Percentiles rank a stretch among this genome's conserved stretches.
Conservation (phyloP, 2,888 invertebrate species). For the Lithophane leautieri region DNA sequence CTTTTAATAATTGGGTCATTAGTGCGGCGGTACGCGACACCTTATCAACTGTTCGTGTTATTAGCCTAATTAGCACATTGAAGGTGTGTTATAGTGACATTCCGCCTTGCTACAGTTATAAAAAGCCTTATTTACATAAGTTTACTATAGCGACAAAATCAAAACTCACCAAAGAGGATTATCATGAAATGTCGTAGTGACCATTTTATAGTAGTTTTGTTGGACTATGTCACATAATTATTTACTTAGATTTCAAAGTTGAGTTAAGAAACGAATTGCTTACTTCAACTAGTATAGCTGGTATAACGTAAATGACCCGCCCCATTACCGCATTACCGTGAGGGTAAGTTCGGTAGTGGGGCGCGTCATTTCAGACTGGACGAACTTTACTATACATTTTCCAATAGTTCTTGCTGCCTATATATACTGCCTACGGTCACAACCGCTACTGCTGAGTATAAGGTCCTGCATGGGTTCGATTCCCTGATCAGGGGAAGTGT, state of each 20-base stretch:
- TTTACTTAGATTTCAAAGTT: not conserved
- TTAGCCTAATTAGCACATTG: slow-evolving; percentile 32
- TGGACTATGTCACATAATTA: not conserved
- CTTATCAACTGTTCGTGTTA: slow-evolving; percentile 33
- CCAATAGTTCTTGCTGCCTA: not conserved
- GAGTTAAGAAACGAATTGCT: not conserved
- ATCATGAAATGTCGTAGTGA: slow-evolving; percentile 10
- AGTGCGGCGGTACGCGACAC: slow-evolving; percentile 17
- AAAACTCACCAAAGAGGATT: slow-evolving; percentile 8
- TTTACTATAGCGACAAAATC: not conserved
- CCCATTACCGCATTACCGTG: too few species aligned
- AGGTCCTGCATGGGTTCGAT: too few species aligned
- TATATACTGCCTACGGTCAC: not conserved
- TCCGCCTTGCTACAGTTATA: slow-evolving; percentile 1
- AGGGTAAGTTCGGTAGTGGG: too few species aligned
- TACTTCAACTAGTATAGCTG: not conserved
- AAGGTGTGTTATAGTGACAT: slow-evolving; percentile 6
- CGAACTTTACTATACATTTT: not conserved
- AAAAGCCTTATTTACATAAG: slow-evolving; percentile 12
- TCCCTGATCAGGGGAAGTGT: too few species aligned
- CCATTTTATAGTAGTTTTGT: not conserved
- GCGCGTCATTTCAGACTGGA: too few species aligned
- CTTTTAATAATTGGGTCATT: slow-evolving; percentile 19
- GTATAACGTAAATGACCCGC: too few species aligned
- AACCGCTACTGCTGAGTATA: too few species aligned